These are phyloP conservation scores for Lophotis ruficrista DNA, from an alignment of 2,113 vertebrate species.

Conservation along the genomic window DNA sequence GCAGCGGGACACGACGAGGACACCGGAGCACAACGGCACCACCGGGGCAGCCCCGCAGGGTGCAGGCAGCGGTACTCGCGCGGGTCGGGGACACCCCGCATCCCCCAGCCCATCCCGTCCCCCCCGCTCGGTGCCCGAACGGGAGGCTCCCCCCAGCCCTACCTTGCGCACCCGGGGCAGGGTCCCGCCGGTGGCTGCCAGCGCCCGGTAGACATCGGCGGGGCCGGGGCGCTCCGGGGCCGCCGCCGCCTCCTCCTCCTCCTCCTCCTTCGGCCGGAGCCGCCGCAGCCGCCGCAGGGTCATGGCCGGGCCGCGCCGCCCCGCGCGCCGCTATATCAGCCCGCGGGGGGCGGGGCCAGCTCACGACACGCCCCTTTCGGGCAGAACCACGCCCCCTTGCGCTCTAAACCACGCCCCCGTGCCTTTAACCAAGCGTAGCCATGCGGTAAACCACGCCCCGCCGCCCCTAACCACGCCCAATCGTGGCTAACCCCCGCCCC, in stretches of 20 bases:
- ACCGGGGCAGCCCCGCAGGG: neutral
- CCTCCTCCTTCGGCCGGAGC: slow-evolving; percentile 53
- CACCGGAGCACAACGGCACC: neutral
- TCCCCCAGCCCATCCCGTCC: neutral
- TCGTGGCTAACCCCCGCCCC: rapidly evolving
- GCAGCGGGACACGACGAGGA: too few species aligned
- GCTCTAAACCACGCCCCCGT: too few species aligned
- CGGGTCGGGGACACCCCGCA: neutral
- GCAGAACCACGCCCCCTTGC: neutral
- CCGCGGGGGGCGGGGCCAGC: neutral
- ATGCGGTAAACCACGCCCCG: too few species aligned
- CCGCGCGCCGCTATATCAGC: neutral
- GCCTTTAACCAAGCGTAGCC: too few species aligned
- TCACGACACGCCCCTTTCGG: neutral
- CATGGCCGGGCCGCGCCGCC: slow-evolving; percentile 57
- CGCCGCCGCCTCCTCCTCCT: slow-evolving; percentile 32
- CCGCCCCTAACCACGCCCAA: neutral
- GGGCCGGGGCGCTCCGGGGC: slow-evolving; percentile 18
- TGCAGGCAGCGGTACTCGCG: neutral
- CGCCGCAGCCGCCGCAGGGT: slow-evolving; percentile 77
- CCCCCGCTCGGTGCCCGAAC: neutral
- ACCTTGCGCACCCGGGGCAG: slow-evolving; percentile 78
- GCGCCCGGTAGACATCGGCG: slow-evolving; percentile 66
- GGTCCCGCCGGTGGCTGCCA: slow-evolving; percentile 90
- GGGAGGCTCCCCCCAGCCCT: slow-evolving; percentile 75